Conservation (phyloP, 2,113 vertebrate genomes). For the Abramis brama region DNA sequence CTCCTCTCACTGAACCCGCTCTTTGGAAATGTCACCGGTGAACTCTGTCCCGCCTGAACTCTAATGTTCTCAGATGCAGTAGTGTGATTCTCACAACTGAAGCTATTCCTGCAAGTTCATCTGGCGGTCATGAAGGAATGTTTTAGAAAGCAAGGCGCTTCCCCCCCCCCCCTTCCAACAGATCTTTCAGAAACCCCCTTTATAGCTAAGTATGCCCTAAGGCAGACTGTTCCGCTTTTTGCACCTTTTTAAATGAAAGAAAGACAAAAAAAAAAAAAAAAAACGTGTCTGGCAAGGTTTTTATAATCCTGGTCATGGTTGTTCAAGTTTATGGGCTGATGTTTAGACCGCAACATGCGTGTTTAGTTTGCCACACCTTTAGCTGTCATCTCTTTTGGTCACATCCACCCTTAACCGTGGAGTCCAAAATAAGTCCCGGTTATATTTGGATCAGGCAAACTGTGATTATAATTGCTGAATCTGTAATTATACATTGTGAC, state of each 20-base stretch:
- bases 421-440: slow-evolving; percentile 11
- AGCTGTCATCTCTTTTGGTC: slow-evolving; percentile 47
- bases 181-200: slow-evolving; percentile 41
- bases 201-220: slow-evolving; percentile 31
- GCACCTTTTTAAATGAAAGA: slow-evolving; percentile 51
- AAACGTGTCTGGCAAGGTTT: slow-evolving; percentile 21
- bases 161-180: slow-evolving; percentile 29
- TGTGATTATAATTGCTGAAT: slow-evolving; percentile 30
- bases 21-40: slow-evolving; percentile 48
- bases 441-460: slow-evolving; percentile 16
- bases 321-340: slow-evolving; percentile 35
- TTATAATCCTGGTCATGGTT: slow-evolving; percentile 39
- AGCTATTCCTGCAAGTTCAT: slow-evolving; percentile 54
- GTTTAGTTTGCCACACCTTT: slow-evolving; percentile 40
- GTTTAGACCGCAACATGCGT: slow-evolving; percentile 35
- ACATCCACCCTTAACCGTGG: slow-evolving; percentile 13
- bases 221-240: slow-evolving; percentile 45
- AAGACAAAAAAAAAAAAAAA: slow-evolving; percentile 28
- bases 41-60: slow-evolving; percentile 45
- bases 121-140: slow-evolving; percentile 55
- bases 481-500: slow-evolving; percentile 28
- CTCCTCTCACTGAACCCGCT: slow-evolving; percentile 25
- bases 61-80: slow-evolving; percentile 51
- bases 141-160: slow-evolving; percentile 42
- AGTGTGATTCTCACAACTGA: slow-evolving; percentile 53